A percentile compares a stretch with the other conserved stretches of the same genome.
Conservation (phyloP, 2,888 invertebrate species). For the Acanthoscelides obtectus region DNA sequence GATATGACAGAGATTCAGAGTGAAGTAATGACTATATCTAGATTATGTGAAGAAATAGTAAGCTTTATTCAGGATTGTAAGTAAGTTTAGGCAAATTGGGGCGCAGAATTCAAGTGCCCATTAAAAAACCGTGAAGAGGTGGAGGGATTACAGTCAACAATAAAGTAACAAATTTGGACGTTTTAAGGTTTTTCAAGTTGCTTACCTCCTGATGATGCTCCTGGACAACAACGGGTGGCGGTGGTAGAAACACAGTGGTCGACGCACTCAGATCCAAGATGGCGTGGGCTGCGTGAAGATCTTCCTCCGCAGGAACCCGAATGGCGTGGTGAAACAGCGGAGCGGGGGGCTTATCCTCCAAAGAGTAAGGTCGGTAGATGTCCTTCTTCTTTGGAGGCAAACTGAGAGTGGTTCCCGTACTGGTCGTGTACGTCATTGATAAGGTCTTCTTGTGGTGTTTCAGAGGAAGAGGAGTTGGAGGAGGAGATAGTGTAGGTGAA, state of each 20-base stretch:
- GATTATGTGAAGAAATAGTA: too few species aligned
- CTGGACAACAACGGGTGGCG: slow-evolving; percentile 37
- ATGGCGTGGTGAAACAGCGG: slow-evolving; percentile 48
- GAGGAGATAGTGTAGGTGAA: slow-evolving; percentile 40
- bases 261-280: slow-evolving; percentile 86
- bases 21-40: too few species aligned
- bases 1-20: too few species aligned
- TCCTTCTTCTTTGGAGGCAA: slow-evolving; percentile 88
- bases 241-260: slow-evolving; percentile 66
- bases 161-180: too few species aligned
- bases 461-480: slow-evolving; percentile 21
- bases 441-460: slow-evolving; percentile 62
- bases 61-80: too few species aligned
- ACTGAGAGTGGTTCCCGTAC: slow-evolving; percentile 76
- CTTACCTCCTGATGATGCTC: slow-evolving; percentile 17
- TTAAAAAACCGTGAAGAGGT: too few species aligned
- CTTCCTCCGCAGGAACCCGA: slow-evolving; percentile 70
- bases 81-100: too few species aligned
- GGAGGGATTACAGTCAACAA: too few species aligned
- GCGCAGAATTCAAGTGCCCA: too few species aligned
- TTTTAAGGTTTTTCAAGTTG: slow-evolving; percentile 19
- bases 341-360: slow-evolving; percentile 59
- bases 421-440: slow-evolving; percentile 81
- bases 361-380: slow-evolving; percentile 83
- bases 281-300: slow-evolving; percentile 82